Percentiles rank a stretch among this genome's conserved stretches.
Evolutionary conservation across 2,797 vertebrate genomes (phyloP).

Genomic region (Sternotherus odoratus): DNA sequence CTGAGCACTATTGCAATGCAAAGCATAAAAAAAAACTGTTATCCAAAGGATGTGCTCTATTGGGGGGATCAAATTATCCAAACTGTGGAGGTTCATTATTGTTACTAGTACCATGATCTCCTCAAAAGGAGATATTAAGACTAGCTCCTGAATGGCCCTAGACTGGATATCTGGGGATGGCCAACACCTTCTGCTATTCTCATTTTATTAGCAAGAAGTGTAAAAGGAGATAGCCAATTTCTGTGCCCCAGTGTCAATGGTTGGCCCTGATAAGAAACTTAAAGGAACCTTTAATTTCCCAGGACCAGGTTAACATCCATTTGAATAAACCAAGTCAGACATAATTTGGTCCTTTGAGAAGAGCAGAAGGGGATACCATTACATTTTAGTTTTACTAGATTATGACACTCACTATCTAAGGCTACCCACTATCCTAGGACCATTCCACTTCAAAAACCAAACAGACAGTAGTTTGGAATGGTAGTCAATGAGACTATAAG

Average conservation of each 20-base stretch:
- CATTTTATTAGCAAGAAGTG: background rate
- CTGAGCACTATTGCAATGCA: background rate
- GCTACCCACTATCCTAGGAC: background rate
- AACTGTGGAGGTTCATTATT: background rate
- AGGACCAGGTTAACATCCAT: background rate
- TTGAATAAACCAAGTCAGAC: background rate
- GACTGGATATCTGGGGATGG: background rate
- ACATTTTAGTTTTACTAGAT: background rate
- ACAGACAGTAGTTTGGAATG: background rate
- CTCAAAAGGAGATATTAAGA: background rate
- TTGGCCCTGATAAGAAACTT: conserved; percentile 1
- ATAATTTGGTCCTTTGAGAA: background rate
- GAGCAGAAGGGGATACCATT: background rate
- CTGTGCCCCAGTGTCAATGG: background rate
- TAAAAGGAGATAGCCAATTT: background rate
- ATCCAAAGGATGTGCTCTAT: rapidly evolving
- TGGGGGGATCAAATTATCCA: background rate
- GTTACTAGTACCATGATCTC: background rate
- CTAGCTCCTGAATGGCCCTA: background rate
- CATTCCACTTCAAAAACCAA: background rate
- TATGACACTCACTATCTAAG: background rate
- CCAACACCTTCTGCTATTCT: background rate
- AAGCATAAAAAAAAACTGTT: background rate
- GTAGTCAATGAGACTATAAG: conserved; percentile 1
- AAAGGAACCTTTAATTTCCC: background rate